These are phyloP conservation scores for Galeruca laticollis DNA, from an alignment of 2,888 invertebrate genomes.

Conservation along the genomic window DNA sequence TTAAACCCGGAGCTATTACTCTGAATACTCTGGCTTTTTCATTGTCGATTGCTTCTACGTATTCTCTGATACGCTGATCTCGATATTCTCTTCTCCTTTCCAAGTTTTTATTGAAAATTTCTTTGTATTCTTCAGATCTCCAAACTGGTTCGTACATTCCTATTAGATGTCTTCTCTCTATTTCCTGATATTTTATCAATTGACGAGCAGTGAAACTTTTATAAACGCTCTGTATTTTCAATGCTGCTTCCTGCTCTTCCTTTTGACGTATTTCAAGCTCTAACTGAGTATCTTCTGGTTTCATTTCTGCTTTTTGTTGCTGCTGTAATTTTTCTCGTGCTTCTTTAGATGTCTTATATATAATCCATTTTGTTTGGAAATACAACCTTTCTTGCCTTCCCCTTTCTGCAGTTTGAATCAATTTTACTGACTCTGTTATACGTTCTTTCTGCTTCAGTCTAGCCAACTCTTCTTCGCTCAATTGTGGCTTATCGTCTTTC, in stretches of 20 bases:
- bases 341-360: constrained; percentile 8
- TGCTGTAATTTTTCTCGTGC: constrained; percentile 17
- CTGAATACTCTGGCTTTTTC: constrained; percentile 69
- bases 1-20: constrained; percentile 71
- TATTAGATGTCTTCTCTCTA: constrained; percentile 67
- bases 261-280: constrained; percentile 14
- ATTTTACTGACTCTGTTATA: constrained; percentile 56
- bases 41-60: constrained; percentile 66
- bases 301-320: background rate
- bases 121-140: constrained; percentile 66
- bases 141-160: constrained; percentile 72
- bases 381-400: constrained; percentile 64
- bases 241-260: constrained; percentile 56
- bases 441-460: constrained; percentile 46
- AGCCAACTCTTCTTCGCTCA: constrained; percentile 47
- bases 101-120: constrained; percentile 67
- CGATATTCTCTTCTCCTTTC: constrained; percentile 67
- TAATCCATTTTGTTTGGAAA: constrained; percentile 41
- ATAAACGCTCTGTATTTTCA: constrained; percentile 65
- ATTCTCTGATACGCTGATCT: constrained; percentile 67
- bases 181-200: constrained; percentile 64
- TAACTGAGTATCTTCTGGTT: constrained; percentile 20
- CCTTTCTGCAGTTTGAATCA: constrained; percentile 68
- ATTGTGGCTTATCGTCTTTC: constrained; percentile 20
- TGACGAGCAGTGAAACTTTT: constrained; percentile 67